Conservation (phyloP, 2,113 vertebrate species). For the Sphyrna mokarran region DNA sequence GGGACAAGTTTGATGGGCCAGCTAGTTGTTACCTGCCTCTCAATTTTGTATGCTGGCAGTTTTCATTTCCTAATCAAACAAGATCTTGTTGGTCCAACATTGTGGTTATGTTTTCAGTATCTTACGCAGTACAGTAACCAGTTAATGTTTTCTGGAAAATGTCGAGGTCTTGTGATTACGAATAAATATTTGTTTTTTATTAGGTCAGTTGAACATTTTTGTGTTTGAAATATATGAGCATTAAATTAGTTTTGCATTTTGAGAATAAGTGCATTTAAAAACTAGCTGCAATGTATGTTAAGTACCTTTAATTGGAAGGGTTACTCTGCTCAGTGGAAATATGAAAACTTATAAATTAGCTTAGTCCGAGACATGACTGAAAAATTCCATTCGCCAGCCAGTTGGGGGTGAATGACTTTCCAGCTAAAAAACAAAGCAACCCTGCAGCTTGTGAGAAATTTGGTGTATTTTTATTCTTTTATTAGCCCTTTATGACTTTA, state of each 20-base stretch:
- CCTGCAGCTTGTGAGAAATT: background rate
- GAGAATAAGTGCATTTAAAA: background rate
- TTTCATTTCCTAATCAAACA: background rate
- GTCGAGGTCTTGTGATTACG: background rate
- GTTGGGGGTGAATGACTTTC: background rate
- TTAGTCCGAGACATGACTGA: slow-evolving; percentile 1
- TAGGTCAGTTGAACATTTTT: background rate
- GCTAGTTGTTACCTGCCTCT: background rate
- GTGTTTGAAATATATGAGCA: background rate
- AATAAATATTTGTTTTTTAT: slow-evolving; percentile 7
- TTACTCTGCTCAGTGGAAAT: background rate
- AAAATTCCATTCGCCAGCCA: slow-evolving; percentile 22
- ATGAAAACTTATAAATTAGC: slow-evolving; percentile 23
- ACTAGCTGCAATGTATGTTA: background rate
- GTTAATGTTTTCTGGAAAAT: slow-evolving; percentile 27
- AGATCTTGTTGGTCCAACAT: background rate
- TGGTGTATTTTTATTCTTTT: background rate
- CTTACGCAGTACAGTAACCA: background rate
- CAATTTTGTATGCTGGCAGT: background rate
- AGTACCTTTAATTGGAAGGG: background rate
- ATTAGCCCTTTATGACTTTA: background rate
- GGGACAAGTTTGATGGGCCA: background rate
- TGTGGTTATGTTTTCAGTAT: background rate
- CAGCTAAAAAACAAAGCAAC: slow-evolving; percentile 23
- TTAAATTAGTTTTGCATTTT: background rate